Conservation (phyloP, 1,140 invertebrate species). For the Mamestra configurata region DNA sequence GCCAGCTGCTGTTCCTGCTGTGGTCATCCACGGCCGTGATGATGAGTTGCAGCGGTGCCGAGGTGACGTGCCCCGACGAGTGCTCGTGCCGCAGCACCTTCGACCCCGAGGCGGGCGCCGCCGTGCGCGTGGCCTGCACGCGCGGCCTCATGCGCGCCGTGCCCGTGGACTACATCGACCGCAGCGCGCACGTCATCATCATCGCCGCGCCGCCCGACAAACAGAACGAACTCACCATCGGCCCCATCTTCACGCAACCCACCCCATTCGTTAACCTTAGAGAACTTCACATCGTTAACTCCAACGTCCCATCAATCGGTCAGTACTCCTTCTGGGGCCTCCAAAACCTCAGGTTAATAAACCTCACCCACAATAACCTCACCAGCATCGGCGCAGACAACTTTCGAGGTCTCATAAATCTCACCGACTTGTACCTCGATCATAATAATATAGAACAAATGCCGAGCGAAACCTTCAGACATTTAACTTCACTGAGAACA, state of each 20-base stretch:
- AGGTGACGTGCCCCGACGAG: conserved; percentile 72
- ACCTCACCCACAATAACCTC: conserved; percentile 93
- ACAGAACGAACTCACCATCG: conserved; percentile 92
- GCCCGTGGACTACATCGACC: conserved; percentile 89
- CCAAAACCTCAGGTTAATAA: conserved; percentile 90
- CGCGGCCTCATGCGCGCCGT: conserved; percentile 90
- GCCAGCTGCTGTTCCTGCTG: conserved; percentile 53
- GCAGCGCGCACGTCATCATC: conserved; percentile 90
- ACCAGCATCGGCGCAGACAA: conserved; percentile 93
- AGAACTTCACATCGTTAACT: conserved; percentile 93
- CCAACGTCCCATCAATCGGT: conserved; percentile 93
- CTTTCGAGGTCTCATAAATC: conserved; percentile 92
- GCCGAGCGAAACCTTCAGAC: conserved; percentile 92
- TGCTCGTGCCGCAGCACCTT: conserved; percentile 68
- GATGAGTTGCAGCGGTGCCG: conserved; percentile 59
- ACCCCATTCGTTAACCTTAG: conserved; percentile 90
- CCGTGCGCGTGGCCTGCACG: conserved; percentile 79
- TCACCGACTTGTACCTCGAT: conserved; percentile 95
- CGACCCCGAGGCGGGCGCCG: conserved; percentile 60
- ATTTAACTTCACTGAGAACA: conserved; percentile 90
- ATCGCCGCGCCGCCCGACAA: conserved; percentile 90
- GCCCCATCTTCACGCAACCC: conserved; percentile 90
- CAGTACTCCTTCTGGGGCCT: conserved; percentile 93
- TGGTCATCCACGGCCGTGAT: conserved; percentile 51
- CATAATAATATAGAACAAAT: conserved; percentile 93